Evolutionary conservation across 2,113 vertebrate species (phyloP), one percentile per base, ranked within the genome.

Genomic region (Sula dactylatra): DNA sequence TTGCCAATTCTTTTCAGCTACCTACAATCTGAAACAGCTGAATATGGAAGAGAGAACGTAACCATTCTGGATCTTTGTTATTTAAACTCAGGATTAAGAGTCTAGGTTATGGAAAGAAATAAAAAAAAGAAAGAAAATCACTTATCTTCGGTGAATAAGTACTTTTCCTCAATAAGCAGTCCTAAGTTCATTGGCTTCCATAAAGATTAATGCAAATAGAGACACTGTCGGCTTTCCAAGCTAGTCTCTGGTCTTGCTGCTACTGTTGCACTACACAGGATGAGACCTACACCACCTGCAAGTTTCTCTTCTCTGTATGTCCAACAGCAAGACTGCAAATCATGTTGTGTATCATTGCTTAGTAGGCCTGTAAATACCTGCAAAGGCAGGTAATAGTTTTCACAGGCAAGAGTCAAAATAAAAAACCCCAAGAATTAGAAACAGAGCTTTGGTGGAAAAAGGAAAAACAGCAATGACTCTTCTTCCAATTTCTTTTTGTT

Each of bases 31-130:
- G 19, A 87, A 94, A 87, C 7, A 76, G n/a, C 16, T 61, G 24
- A 78, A 45, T 18, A 54, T 0, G 0, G 34, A 52, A 82, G 6
- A 61, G 4, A 64, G 14, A 79, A 82, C 2, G 6, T 7, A 94
- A 61, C 16, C 22, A 47, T 72, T 44, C 21, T 8, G 8, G 20
- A 34, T 56, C 58, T 84, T 40, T 3, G 2, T 25, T 76, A 65
- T 44, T 74, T 82, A 72, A 73, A 79, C 54, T 65, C 1, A 2
- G 27, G 20, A 17, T 45, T 4, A 87, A 38, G 6, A 89, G n/a
- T 5, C 44, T 45, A 77, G 7, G 2, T 59, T 42, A 70, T 1
- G 4, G 11, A 0, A 3, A 16, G 34, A 14, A 32, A 42, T 26
- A 58, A 50, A 38, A 54, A 55, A 31, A 36, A 22, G 10, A 29